Evolutionary conservation across 2,113 vertebrate species (phyloP), one percentile per base, ranked within the genome.

Genomic region (Trogon surrucura): DNA sequence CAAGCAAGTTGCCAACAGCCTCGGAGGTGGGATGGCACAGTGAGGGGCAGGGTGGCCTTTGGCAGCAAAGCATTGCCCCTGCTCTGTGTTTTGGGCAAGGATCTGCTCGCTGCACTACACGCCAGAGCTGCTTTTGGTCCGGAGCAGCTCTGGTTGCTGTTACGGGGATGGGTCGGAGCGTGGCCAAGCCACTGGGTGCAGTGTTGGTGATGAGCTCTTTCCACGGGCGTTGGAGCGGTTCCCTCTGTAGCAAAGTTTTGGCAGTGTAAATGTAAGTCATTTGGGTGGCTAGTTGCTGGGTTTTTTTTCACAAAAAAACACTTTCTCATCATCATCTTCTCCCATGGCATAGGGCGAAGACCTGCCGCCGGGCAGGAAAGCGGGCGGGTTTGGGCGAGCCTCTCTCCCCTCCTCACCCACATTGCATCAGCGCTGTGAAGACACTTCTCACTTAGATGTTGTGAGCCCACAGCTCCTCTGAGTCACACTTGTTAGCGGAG

Each of bases 1-100:
- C 89, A 92, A 97, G 95, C 32, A 16, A 47, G 48, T 89, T 97
- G 91, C 91, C 93, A 64, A 64, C 50, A 50, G 60, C 30, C 25
- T 11, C 10, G 1, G 67, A 29, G 34, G 26, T 3, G 2, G 44
- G 32, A 77, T 2, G 3, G 57, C 34, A 32, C 0, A 0, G 6
- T 36, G 80, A 94, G 50, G 45, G 65, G 84, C 34, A 82, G 71
- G 2, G 5, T 66, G 30, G 8, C 79, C 88, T 91, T 83, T 73
- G 94, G 79, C 64, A 83, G 79, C 69, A 79, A 21, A 80, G 66
- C 34, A 53, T 67, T 25, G 27, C 62, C 65, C 41, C 80, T 50
- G 45, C 83, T 75, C 48, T 11, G 3, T 10, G 10, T 22, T 89
- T 64, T 12, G 9, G 83, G 87, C 67, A 45, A 2, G 10, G 69